These are phyloP conservation scores for Pasiphila rectangulata DNA, from an alignment of 2,888 invertebrate species.

Conservation along the genomic window DNA sequence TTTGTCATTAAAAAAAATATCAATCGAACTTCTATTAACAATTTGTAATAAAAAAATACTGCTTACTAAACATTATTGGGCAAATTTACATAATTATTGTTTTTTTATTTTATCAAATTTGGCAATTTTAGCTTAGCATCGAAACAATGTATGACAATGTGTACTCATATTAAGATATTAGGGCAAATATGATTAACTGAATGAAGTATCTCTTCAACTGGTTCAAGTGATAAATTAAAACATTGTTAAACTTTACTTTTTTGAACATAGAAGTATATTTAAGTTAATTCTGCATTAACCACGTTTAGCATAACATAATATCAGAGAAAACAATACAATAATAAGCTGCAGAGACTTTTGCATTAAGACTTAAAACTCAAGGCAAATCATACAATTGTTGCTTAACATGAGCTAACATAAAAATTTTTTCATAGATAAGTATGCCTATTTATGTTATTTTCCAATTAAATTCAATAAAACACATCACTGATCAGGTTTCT, in stretches of 20 bases:
- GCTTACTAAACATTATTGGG: slow-evolving; percentile 6
- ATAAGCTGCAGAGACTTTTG: too few species aligned
- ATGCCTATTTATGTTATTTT: not conserved
- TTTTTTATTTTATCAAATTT: slow-evolving; percentile 6
- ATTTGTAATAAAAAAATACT: slow-evolving; percentile 11
- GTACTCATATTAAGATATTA: too few species aligned
- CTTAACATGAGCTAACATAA: not conserved
- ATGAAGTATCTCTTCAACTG: too few species aligned
- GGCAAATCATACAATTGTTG: not conserved
- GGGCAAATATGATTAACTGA: too few species aligned
- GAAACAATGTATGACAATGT: too few species aligned
- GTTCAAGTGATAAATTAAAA: too few species aligned
- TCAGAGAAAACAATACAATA: too few species aligned
- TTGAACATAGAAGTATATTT: too few species aligned
- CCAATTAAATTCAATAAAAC: not conserved
- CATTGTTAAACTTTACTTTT: too few species aligned
- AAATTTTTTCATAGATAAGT: not conserved
- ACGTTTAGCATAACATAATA: too few species aligned
- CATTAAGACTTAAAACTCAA: too few species aligned
- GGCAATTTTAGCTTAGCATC: not conserved
- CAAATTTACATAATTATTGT: slow-evolving; percentile 8
- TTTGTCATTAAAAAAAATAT: slow-evolving; percentile 23
- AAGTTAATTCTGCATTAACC: too few species aligned
- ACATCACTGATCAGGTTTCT: not conserved
- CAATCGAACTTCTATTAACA: slow-evolving; percentile 11